Evolutionary conservation across 2,888 invertebrate genomes (phyloP).

Genomic region (Dasypogon diadema): DNA sequence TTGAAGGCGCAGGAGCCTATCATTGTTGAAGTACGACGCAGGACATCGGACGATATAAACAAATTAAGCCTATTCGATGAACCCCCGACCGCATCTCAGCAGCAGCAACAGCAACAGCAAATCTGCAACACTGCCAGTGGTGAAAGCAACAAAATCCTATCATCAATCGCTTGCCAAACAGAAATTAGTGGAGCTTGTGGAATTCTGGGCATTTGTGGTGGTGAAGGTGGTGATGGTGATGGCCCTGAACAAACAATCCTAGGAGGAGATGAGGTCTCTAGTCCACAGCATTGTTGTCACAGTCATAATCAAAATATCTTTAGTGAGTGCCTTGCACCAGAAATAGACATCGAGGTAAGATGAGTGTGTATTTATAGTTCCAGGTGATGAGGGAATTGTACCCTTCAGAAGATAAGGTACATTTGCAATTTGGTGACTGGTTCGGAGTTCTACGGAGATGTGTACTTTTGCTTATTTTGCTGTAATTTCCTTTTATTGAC

Average conservation of each 20-base stretch:
- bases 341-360: slow-evolving; percentile 71
- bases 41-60: slow-evolving; percentile 60
- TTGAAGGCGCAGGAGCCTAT: slow-evolving; percentile 72
- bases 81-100: slow-evolving; percentile 28
- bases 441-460: too few species aligned
- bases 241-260: slow-evolving; percentile 12
- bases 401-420: too few species aligned
- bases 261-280: not conserved
- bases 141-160: slow-evolving; percentile 7
- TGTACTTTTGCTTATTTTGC: too few species aligned
- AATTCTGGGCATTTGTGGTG: slow-evolving; percentile 42
- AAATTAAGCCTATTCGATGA: slow-evolving; percentile 56
- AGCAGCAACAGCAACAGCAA: slow-evolving; percentile 19
- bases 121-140: too few species aligned
- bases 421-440: too few species aligned
- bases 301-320: slow-evolving; percentile 61
- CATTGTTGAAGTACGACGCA: slow-evolving; percentile 71
- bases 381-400: too few species aligned
- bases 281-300: slow-evolving; percentile 29
- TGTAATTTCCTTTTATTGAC: too few species aligned
- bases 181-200: slow-evolving; percentile 51
- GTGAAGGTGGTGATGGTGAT: slow-evolving; percentile 2
- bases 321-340: slow-evolving; percentile 68
- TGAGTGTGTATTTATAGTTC: too few species aligned
- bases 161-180: slow-evolving; percentile 56